Evolutionary conservation across 2,888 invertebrate genomes (phyloP).

Genomic region (Pandemis cinnamomeana): DNA sequence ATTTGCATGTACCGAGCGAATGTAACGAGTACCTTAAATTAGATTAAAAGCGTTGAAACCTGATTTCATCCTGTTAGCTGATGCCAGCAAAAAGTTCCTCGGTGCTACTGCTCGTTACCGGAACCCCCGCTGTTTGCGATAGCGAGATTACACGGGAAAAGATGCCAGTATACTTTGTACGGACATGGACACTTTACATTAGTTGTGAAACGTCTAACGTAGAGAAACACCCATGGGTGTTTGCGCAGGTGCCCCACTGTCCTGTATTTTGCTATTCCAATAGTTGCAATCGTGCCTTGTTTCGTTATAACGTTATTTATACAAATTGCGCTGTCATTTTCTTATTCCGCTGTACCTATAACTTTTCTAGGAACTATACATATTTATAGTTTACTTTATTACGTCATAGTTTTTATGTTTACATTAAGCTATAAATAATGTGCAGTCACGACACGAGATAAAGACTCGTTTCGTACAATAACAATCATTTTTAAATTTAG

Average conservation of each 20-base stretch:
- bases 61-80: constrained; percentile 29
- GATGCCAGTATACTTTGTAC: neutral
- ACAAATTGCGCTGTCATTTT: constrained; percentile 17
- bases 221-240: constrained; percentile 9
- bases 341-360: constrained; percentile 5
- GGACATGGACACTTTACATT: constrained; percentile 4
- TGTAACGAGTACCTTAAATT: constrained; percentile 15
- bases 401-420: constrained; percentile 25
- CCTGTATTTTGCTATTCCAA: constrained; percentile 16
- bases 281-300: constrained; percentile 7
- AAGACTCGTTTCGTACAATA: constrained; percentile 11
- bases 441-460: constrained; percentile 8
- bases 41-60: constrained; percentile 36
- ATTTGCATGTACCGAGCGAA: constrained; percentile 12
- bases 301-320: constrained; percentile 21
- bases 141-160: constrained; percentile 13
- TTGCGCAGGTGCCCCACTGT: constrained; percentile 26
- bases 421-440: constrained; percentile 12
- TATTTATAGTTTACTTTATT: constrained; percentile 7
- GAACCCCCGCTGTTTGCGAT: constrained; percentile 17
- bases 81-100: constrained; percentile 26
- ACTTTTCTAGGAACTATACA: neutral
- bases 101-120: constrained; percentile 30
- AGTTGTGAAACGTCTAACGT: constrained; percentile 26
- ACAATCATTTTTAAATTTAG: constrained; percentile 5